Evolutionary conservation across 2,888 invertebrate species (phyloP), one percentile per base, ranked within the genome.

Genomic region (Sacculina carcini): DNA sequence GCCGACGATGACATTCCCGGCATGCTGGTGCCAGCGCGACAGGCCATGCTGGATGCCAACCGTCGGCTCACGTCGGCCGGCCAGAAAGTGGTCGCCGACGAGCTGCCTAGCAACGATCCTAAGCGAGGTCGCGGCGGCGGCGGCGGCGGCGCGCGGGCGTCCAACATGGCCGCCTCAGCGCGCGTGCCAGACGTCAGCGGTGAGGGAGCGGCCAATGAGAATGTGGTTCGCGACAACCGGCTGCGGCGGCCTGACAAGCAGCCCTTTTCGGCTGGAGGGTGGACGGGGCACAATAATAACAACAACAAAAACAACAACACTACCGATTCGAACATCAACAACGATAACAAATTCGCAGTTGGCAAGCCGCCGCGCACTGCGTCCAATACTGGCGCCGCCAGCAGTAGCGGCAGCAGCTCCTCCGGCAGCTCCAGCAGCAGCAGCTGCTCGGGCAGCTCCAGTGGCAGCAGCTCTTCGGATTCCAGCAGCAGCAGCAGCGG

Each of bases 221-320:
- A 24, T 9, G 42, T 42, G 42, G 2, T 10, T n/a, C 42, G 26
- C 16, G 42, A 42, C 14, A 7, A 16, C 7, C n/a, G 42, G n/a
- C 42, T 42, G n/a, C 26, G 42, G 42, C 42, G 42, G 42, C 42
- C 42, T 2, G 42, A 42, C 14, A 42, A 42, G 42, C 42, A 24
- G 42, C 42, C 42, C 42, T 42, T 42, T 42, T 28, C 26, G 28
- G 7, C 42, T 42, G 42, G 42, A 42, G 42, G 42, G 42, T 28
- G 42, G 42, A 28, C 42, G 42, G 42, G 42, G 42, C 42, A 42
- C 24, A 42, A 26, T 28, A n/a, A 24, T n/a, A n/a, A n/a, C n/a
- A n/a, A n/a, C n/a, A n/a, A n/a, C n/a, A n/a, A n/a, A n/a, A n/a
- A n/a, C n/a, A n/a, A n/a, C 16, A 42, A 42, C 26, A 16, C 42